phyloP scores from a whole-genome alignment of 2,113 vertebrate genomes.

The Pygoscelis antarcticus region DNA sequence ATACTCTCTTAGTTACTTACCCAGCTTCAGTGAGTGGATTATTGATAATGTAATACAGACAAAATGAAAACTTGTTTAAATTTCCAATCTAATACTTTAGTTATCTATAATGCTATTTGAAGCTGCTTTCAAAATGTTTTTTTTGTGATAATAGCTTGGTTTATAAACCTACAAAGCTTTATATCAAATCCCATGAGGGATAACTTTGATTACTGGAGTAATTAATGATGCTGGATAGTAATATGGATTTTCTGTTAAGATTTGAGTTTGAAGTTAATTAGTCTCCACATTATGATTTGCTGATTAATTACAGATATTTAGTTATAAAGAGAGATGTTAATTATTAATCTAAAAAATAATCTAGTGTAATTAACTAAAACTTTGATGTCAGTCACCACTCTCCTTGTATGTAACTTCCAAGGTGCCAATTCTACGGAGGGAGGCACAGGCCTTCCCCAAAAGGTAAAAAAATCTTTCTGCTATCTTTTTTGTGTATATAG shows the following conservation, averaged over 20 bases:
- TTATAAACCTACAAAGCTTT: conserved; percentile 86
- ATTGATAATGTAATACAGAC: background rate
- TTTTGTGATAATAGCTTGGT: conserved; percentile 65
- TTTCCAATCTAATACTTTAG: conserved; percentile 40
- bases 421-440: conserved; percentile 23
- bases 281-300: conserved; percentile 93
- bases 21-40: background rate
- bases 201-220: conserved; percentile 94
- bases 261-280: conserved; percentile 97
- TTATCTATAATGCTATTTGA: conserved; percentile 54
- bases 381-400: conserved; percentile 72
- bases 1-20: background rate
- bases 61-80: conserved; percentile 48
- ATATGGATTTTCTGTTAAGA: conserved; percentile 94
- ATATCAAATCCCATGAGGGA: conserved; percentile 84
- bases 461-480: background rate
- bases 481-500: background rate
- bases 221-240: conserved; percentile 93
- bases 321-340: conserved; percentile 95
- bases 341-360: conserved; percentile 97
- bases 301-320: conserved; percentile 99
- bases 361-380: conserved; percentile 90
- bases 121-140: conserved; percentile 58
- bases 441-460: background rate
- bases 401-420: conserved; percentile 56